Base-by-base conservation (phyloP, 92 coral and sea anemone genomes). In the Palythoa caribaeorum region DNA sequence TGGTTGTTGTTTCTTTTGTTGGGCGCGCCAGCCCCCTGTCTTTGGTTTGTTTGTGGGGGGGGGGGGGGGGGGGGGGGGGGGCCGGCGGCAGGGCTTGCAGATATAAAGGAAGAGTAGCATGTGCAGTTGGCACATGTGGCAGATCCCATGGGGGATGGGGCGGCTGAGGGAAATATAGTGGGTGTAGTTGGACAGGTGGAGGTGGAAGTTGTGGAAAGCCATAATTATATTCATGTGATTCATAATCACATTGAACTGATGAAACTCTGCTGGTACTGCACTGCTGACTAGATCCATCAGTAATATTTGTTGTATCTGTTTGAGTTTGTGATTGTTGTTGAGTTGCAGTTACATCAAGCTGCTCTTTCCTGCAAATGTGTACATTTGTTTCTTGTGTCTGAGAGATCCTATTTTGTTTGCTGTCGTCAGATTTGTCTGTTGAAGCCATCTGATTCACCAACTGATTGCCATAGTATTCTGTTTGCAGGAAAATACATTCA, bases 61-160 rank as follows among this genome's bases (percentile, higher is more conserved):
- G n/a, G n/a, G n/a, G n/a, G n/a, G n/a, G n/a, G n/a, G n/a, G n/a
- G n/a, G n/a, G n/a, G n/a, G n/a, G n/a, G n/a, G n/a, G n/a, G n/a
- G n/a, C n/a, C n/a, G n/a, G n/a, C n/a, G 72, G 92, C 38, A 88
- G 81, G 10, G 94, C 91, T 83, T 79, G 93, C 44, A 85, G 51
- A 51, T 84, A 66, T 38, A 52, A 74, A 52, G 93, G 96, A 44
- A 86, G 91, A 55, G 96, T 88, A 57, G 96, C 94, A 92, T 94
- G 94, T 54, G 95, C 92, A 70, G 93, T 83, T 83, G 94, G 92
- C 13, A 94, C 94, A 21, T 78, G 50, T 73, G 94, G 95, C 17
- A 92, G 90, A 28, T 90, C 97, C 93, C 92, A 92, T 57, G 96
- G 86, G 71, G 92, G 92, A 73, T 94, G 92, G 11, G 88, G 90